Percentiles rank a stretch among this genome's conserved stretches.
These are phyloP conservation scores for Alcedo atthis DNA, from an alignment of 2,797 vertebrate species.

Conservation along the genomic window DNA sequence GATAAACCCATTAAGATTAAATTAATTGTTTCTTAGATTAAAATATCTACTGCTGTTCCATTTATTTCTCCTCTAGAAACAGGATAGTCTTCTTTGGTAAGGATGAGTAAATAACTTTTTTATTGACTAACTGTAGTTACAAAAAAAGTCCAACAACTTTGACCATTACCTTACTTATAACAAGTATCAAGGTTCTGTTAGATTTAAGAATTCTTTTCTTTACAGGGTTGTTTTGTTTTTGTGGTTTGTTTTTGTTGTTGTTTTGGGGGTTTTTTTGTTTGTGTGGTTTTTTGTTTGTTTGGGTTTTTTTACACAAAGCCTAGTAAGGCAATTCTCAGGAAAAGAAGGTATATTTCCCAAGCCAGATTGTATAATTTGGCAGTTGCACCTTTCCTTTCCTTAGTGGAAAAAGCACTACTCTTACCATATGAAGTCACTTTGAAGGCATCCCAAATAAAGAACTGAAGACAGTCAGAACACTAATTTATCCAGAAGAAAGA, in stretches of 20 bases:
- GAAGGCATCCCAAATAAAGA: conserved; percentile 56
- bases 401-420: conserved; percentile 57
- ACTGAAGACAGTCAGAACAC: conserved; percentile 38
- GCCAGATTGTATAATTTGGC: conserved; percentile 53
- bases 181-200: neutral
- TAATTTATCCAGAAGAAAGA: conserved; percentile 62
- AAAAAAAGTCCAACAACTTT: neutral
- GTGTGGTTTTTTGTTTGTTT: neutral
- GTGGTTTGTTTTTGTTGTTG: neutral
- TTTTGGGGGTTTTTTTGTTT: neutral
- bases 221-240: neutral
- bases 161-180: neutral
- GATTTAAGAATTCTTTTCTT: neutral
- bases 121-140: neutral
- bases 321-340: conserved; percentile 20
- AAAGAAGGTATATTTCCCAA: conserved; percentile 54
- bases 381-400: conserved; percentile 35
- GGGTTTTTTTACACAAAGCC: neutral
- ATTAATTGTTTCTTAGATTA: neutral
- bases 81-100: neutral
- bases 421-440: conserved; percentile 63
- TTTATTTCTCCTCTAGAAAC: neutral
- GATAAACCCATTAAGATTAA: neutral
- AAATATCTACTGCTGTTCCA: neutral
- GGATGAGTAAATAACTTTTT: neutral